phyloP scores from a whole-genome alignment of 2,888 invertebrate genomes.

The Dasypogon diadema region DNA sequence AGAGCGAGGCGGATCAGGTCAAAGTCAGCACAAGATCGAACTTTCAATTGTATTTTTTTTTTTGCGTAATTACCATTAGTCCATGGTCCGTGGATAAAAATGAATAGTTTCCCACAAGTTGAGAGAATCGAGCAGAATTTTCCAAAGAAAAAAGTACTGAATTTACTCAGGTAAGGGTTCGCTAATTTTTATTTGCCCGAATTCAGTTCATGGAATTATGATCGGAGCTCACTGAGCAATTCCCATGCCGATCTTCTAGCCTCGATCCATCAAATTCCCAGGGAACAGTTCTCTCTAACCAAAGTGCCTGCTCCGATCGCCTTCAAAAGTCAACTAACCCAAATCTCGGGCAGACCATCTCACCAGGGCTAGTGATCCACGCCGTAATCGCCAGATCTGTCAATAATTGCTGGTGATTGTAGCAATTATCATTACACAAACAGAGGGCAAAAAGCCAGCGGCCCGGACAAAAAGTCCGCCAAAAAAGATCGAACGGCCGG shows the following conservation, averaged over 20 bases:
- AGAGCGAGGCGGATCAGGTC: slow-evolving; percentile 8
- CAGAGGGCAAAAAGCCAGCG: not conserved
- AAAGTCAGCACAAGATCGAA: no score
- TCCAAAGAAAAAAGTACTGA: slow-evolving; percentile 8
- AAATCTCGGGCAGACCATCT: slow-evolving; percentile 10
- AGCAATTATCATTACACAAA: slow-evolving; percentile 16
- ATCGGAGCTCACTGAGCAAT: slow-evolving; percentile 12
- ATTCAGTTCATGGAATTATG: no score
- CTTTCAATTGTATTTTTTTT: no score
- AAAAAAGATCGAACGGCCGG: not conserved
- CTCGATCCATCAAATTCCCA: slow-evolving; percentile 34
- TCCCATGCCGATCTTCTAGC: slow-evolving; percentile 30
- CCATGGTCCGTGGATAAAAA: no score
- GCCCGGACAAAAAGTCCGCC: not conserved
- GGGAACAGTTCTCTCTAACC: not conserved
- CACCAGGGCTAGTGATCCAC: not conserved
- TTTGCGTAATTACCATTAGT: no score
- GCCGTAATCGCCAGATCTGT: slow-evolving; percentile 18
- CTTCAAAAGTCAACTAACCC: slow-evolving; percentile 43
- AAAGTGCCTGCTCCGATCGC: slow-evolving; percentile 2
- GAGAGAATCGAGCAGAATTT: no score
- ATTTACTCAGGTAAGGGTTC: not conserved
- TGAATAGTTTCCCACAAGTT: no score
- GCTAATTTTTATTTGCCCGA: no score
- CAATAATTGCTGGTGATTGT: slow-evolving; percentile 45